Conservation (phyloP, 1,140 invertebrate genomes). For the Heliconius melpomene region DNA sequence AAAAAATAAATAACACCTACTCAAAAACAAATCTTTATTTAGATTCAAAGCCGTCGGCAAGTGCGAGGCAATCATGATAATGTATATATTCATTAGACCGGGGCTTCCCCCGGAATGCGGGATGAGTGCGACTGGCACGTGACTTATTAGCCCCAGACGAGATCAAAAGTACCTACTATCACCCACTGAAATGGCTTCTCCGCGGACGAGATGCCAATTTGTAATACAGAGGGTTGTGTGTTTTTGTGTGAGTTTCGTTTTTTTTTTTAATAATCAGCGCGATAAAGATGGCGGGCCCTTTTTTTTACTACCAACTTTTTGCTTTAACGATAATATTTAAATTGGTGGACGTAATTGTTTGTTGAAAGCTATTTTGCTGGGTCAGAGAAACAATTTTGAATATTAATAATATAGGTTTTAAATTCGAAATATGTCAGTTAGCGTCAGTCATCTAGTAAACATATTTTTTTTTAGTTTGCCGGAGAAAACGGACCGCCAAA, state of each 20-base stretch:
- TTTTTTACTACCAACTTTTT: background rate
- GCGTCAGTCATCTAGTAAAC: too few relatives aligned
- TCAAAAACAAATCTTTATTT: background rate
- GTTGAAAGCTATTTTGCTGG: too few relatives aligned
- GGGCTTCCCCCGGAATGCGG: slow-evolving; percentile 6
- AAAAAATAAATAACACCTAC: background rate
- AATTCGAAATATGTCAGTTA: too few relatives aligned
- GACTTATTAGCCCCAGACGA: slow-evolving; percentile 12
- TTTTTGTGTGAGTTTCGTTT: background rate
- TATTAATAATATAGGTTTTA: background rate
- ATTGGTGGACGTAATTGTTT: background rate
- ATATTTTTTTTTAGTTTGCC: too few relatives aligned
- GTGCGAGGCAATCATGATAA: slow-evolving; percentile 27
- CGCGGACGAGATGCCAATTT: slow-evolving; percentile 8
- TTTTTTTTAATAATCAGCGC: background rate
- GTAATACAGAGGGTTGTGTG: background rate
- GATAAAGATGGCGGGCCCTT: background rate
- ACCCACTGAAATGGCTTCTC: background rate
- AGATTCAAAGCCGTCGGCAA: background rate
- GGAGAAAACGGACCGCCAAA: too few relatives aligned
- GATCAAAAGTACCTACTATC: background rate
- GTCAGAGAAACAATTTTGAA: background rate
- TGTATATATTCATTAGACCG: slow-evolving; percentile 29
- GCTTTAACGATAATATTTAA: background rate
- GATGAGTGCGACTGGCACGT: slow-evolving; percentile 11